phyloP scores from a whole-genome alignment of 2,113 vertebrate genomes.

The Taxidea taxus region DNA sequence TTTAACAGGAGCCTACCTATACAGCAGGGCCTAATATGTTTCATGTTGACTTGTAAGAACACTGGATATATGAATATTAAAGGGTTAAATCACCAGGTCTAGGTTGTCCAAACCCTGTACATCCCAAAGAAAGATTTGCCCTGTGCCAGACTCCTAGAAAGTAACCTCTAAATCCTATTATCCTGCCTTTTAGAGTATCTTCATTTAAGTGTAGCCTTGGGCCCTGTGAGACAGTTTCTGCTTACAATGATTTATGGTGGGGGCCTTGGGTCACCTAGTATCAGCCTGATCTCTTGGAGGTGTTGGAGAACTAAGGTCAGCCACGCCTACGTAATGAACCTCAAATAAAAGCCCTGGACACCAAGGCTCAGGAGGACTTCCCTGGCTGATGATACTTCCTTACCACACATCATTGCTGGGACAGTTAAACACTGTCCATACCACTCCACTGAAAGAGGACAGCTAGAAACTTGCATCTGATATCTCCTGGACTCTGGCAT shows the following conservation, averaged over 20 bases:
- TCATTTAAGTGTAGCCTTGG: not conserved
- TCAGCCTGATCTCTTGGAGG: not conserved
- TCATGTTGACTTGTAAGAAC: not conserved
- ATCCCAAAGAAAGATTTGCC: not conserved
- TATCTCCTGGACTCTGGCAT: not conserved
- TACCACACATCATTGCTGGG: not conserved
- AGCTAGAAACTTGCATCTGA: not conserved
- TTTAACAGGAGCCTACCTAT: not conserved
- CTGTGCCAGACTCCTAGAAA: not conserved
- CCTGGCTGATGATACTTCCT: not conserved
- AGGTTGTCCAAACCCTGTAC: not conserved
- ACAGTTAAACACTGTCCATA: not conserved
- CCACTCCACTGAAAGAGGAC: not conserved
- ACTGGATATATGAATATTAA: not conserved
- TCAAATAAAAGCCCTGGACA: not conserved
- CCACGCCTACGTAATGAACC: not conserved
- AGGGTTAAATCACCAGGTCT: not conserved
- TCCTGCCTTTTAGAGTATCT: not conserved
- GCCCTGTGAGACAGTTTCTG: not conserved
- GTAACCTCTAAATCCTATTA: not conserved
- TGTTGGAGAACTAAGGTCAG: not conserved
- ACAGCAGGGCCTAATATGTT: not conserved
- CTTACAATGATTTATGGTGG: not conserved
- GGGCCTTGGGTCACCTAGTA: not conserved
- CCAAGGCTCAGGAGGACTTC: not conserved